Evolutionary conservation across 2,888 invertebrate genomes (phyloP).

Genomic region (Camponotus fellah): DNA sequence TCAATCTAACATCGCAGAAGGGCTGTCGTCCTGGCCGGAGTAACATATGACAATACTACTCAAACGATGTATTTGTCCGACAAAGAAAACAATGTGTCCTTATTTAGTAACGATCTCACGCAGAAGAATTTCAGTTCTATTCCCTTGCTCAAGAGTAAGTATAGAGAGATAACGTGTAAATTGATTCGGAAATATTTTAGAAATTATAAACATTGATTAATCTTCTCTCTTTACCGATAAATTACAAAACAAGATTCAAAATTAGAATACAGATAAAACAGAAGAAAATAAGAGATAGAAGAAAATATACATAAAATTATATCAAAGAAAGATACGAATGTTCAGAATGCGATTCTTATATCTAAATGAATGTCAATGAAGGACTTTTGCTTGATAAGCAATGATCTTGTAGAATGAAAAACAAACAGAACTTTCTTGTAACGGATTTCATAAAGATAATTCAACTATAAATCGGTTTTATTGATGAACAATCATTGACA

Average conservation of each 20-base stretch:
- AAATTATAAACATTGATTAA: not conserved
- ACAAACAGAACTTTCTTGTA: not conserved
- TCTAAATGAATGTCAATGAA: not conserved
- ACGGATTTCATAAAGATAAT: not conserved
- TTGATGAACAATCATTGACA: not conserved
- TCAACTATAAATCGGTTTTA: constrained; percentile 14
- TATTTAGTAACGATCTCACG: constrained; percentile 88
- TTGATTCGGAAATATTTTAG: not conserved
- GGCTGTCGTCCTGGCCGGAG: constrained; percentile 89
- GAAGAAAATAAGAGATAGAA: not conserved
- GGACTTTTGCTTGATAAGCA: not conserved
- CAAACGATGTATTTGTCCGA: constrained; percentile 91
- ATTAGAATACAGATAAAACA: not conserved
- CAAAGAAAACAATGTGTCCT: constrained; percentile 89
- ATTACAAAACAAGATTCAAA: not conserved
- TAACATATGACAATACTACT: constrained; percentile 90
- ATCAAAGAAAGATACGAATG: not conserved
- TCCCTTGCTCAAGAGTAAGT: constrained; percentile 77
- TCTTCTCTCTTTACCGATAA: not conserved
- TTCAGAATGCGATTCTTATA: not conserved
- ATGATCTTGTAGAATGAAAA: constrained; percentile 1
- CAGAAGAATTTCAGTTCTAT: constrained; percentile 81
- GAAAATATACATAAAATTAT: not conserved
- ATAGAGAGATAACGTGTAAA: not conserved
- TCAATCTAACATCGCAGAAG: constrained; percentile 86